These are phyloP conservation scores for Misgurnus anguillicaudatus DNA, from an alignment of 2,113 vertebrate genomes.

Conservation along the genomic window DNA sequence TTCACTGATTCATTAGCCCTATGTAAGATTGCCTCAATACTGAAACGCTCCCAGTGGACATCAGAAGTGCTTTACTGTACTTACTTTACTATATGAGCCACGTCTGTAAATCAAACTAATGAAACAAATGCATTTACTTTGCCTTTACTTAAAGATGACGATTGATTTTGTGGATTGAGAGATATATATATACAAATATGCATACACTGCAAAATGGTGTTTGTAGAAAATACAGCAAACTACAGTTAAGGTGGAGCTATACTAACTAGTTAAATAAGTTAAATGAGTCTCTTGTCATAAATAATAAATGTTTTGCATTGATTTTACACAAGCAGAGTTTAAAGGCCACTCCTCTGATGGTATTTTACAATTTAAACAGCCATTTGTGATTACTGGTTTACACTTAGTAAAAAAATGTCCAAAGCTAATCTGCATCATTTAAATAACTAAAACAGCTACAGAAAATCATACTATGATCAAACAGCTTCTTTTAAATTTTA, in stretches of 20 bases:
- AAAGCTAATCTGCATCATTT: too few species aligned
- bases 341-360: too few species aligned
- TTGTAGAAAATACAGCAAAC: not conserved
- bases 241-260: not conserved
- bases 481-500: too few species aligned
- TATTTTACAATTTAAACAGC: too few species aligned
- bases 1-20: conserved; percentile 37
- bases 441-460: too few species aligned
- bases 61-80: conserved; percentile 39
- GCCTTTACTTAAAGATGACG: conserved; percentile 34
- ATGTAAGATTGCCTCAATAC: conserved; percentile 39
- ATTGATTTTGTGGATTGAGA: conserved; percentile 41
- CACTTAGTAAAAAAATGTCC: too few species aligned
- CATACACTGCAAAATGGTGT: conserved; percentile 26
- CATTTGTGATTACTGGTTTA: too few species aligned
- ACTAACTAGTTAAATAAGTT: not conserved
- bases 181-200: conserved; percentile 43
- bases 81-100: conserved; percentile 31
- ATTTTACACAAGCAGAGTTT: too few species aligned
- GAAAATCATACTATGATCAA: too few species aligned
- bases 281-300: too few species aligned
- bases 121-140: conserved; percentile 43
- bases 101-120: conserved; percentile 47
- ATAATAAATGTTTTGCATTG: too few species aligned
- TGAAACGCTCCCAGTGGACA: conserved; percentile 44